phyloP scores from a whole-genome alignment of 2,797 vertebrate species.

The Syndactyla subalaris region DNA sequence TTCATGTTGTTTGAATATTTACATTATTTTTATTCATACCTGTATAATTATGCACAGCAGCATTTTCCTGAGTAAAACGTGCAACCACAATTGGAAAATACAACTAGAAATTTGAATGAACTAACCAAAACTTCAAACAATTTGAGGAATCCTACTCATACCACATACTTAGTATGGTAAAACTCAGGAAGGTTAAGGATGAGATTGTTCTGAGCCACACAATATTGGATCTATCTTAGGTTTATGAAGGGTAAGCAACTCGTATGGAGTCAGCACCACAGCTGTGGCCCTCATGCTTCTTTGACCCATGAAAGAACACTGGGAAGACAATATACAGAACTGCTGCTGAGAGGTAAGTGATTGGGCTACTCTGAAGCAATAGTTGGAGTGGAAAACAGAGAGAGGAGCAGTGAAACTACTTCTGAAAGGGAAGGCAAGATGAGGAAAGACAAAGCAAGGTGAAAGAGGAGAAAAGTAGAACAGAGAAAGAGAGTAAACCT shows the following conservation, averaged over 20 bases:
- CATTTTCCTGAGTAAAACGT: neutral
- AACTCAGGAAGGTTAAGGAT: neutral
- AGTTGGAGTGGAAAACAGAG: neutral
- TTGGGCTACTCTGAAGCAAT: neutral
- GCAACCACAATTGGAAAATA: neutral
- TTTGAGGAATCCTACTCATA: neutral
- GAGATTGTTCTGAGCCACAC: neutral
- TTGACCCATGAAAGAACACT: neutral
- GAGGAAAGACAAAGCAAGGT: neutral
- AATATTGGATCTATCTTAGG: fast-evolving
- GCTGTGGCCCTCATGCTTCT: neutral
- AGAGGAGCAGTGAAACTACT: neutral
- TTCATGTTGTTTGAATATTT: neutral
- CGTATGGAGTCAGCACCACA: neutral
- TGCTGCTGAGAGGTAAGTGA: neutral
- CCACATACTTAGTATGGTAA: neutral
- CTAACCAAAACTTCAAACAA: neutral
- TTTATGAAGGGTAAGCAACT: neutral
- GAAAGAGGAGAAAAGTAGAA: neutral
- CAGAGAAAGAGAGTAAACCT: neutral
- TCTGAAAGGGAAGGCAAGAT: neutral
- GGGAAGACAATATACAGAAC: neutral
- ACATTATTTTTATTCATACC: neutral
- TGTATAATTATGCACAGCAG: neutral
- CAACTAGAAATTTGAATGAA: neutral